Evolutionary conservation across 1,140 invertebrate species (phyloP).

Genomic region (Geopemphigus sp.): DNA sequence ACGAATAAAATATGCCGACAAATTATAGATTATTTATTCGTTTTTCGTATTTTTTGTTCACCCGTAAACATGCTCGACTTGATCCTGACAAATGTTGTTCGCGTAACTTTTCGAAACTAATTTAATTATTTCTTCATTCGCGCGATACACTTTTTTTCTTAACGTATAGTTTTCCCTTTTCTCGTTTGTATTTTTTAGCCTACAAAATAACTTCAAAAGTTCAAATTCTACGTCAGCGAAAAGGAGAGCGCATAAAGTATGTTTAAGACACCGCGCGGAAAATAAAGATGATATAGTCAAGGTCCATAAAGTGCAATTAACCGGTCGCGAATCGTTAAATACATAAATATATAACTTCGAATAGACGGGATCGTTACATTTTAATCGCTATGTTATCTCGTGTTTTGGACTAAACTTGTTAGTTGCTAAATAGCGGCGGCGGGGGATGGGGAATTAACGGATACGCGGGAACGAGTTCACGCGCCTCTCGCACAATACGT

Average conservation of each 20-base stretch:
- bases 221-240: background rate
- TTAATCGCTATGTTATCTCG: background rate
- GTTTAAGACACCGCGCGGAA: background rate
- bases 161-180: background rate
- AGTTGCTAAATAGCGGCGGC: background rate
- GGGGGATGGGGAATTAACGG: too few species aligned
- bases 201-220: background rate
- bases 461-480: too few species aligned
- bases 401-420: background rate
- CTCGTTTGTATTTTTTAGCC: background rate
- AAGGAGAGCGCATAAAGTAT: background rate
- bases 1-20: background rate
- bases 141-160: background rate
- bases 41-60: background rate
- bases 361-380: background rate
- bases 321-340: background rate
- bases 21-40: background rate
- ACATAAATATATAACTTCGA: background rate
- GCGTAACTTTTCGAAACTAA: constrained; percentile 9
- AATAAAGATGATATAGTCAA: constrained; percentile 2
- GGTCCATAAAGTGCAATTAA: background rate
- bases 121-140: background rate
- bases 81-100: background rate
- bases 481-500: background rate
- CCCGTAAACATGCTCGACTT: background rate